Evolutionary conservation across 2,797 vertebrate species (phyloP), one percentile per base, ranked within the genome.

Genomic region (Malurus splendens): DNA sequence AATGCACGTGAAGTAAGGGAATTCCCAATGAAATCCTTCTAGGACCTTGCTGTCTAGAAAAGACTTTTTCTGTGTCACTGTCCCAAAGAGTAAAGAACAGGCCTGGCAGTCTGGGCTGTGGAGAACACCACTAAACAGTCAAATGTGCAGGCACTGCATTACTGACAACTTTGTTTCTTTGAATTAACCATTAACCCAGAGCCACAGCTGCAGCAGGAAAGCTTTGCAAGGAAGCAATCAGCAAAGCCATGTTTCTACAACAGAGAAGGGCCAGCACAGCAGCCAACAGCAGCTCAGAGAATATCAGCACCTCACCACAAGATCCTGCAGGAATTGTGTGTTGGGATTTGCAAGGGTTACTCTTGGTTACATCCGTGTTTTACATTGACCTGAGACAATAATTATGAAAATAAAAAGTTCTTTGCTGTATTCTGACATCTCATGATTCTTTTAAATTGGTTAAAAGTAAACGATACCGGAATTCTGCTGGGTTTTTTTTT

Each of bases 231-330:
- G 22, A 62, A 68, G n/a, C 2, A 2, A 68, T 22, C 41, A 33
- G 54, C 45, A 54, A 33, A 65, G 8, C 4, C 5, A 0, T 13
- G 10, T 36, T 50, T n/a, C 84, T 44, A 52, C 23, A 13, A 0
- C 50, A 28, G 54, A 66, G 66, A 36, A 36, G 36, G 36, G 36
- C 11, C 36, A 36, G 36, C 77, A 52, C 55, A 62, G 67, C 33
- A 75, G 47, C 12, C 74, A 83, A 18, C 0, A 0, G 36, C 48
- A 65, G 65, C 51, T 61, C 36, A 71, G 44, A 18, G 45, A 18
- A 6, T 20, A 32, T 18, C 62, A 60, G 4, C 33, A 22, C 18
- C 75, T 80, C 45, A 19, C 16, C 75, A 39, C 24, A 10, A 45
- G 28, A 18, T 56, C 23, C 56, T 36, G 45, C 33, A 39, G 70